Evolutionary conservation across 2,888 invertebrate genomes (phyloP).

Genomic region (Thereva nobilitata): DNA sequence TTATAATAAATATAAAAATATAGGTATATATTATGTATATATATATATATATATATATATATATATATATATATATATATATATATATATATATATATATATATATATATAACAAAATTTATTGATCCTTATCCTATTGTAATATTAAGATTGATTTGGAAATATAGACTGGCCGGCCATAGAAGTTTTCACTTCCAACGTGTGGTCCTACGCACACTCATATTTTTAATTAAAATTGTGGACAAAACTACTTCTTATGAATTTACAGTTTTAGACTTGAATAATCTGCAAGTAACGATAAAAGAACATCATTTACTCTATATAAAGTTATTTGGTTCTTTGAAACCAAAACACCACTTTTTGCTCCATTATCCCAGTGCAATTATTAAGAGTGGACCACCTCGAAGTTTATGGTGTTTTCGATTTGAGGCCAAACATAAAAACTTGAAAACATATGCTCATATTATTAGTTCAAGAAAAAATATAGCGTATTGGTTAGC

Average conservation of each 20-base stretch:
- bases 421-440: constrained; percentile 29
- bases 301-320: constrained; percentile 20
- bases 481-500: constrained; percentile 23
- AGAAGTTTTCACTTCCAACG: too few relatives aligned
- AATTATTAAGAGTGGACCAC: constrained; percentile 24
- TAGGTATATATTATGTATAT: too few relatives aligned
- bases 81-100: too few relatives aligned
- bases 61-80: too few relatives aligned
- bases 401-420: constrained; percentile 23
- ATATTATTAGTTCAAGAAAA: constrained; percentile 9
- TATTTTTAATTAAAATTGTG: constrained; percentile 14
- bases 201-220: too few relatives aligned
- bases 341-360: constrained; percentile 36
- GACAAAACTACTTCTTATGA: background rate
- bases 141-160: too few relatives aligned
- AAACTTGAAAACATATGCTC: constrained; percentile 27
- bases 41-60: too few relatives aligned
- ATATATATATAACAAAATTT: too few relatives aligned
- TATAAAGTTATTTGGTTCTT: constrained; percentile 15
- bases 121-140: too few relatives aligned
- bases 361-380: constrained; percentile 21
- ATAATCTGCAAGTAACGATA: constrained; percentile 8
- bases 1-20: too few relatives aligned
- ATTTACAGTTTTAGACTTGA: constrained; percentile 6
- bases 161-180: too few relatives aligned